phyloP scores from a whole-genome alignment of 37 sponge, comb jelly and placozoan genomes.

The Aplysina aerophoba region DNA sequence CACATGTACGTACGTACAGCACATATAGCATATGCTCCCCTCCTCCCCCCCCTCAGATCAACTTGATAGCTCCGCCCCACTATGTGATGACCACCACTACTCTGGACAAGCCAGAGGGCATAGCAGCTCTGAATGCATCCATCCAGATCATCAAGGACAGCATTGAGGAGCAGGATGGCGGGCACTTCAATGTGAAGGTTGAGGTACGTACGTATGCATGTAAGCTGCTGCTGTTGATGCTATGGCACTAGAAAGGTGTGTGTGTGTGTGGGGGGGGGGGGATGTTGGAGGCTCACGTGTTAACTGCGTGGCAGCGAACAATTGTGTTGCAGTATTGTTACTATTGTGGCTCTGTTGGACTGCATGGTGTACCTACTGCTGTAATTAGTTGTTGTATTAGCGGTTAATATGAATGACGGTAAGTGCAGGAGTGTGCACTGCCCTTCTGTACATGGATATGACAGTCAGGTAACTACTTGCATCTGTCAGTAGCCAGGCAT shows the following conservation, averaged over 20 bases:
- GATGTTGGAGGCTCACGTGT: background rate
- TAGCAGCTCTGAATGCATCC: constrained; percentile 81
- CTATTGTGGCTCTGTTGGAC: too few species aligned
- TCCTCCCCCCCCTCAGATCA: constrained; percentile 68
- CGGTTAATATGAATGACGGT: too few species aligned
- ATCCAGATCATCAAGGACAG: constrained; percentile 84
- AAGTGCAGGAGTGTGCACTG: too few species aligned
- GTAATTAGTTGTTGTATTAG: too few species aligned
- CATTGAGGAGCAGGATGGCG: constrained; percentile 88
- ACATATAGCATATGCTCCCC: too few species aligned
- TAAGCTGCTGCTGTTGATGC: background rate
- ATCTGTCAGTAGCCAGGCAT: too few species aligned
- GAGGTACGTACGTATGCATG: constrained; percentile 68
- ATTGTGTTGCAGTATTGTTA: too few species aligned
- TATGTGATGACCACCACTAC: constrained; percentile 95
- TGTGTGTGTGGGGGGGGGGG: constrained; percentile 19
- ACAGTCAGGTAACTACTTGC: too few species aligned
- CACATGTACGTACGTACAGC: too few species aligned
- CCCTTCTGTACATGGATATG: too few species aligned
- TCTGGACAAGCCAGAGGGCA: constrained; percentile 89
- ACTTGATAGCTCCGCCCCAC: constrained; percentile 97
- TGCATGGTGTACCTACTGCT: too few species aligned
- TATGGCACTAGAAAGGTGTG: constrained; percentile 12
- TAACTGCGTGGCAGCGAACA: too few species aligned
- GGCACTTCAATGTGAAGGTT: constrained; percentile 80